These are phyloP conservation scores for Marmota flaviventris DNA, from an alignment of 2,113 vertebrate species.

Conservation along the genomic window DNA sequence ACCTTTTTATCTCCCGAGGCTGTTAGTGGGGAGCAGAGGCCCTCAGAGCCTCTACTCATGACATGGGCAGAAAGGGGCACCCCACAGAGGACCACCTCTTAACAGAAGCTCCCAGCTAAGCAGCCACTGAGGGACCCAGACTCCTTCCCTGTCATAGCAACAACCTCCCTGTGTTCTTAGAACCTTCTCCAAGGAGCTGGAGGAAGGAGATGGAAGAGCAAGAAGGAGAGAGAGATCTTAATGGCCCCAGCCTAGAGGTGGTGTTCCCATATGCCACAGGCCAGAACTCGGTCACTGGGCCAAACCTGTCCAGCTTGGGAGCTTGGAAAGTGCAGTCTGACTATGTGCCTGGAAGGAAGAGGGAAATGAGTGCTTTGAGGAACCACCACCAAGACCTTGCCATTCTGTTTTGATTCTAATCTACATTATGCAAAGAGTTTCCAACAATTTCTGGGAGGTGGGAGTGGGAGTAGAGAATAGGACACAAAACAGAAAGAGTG, in stretches of 20 bases:
- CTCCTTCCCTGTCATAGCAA: neutral
- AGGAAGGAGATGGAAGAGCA: neutral
- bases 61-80: neutral
- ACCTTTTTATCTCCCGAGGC: neutral
- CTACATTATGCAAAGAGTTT: neutral
- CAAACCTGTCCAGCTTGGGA: neutral
- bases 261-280: neutral
- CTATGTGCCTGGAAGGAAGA: neutral
- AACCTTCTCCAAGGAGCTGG: neutral
- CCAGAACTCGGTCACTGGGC: neutral
- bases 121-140: neutral
- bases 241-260: neutral
- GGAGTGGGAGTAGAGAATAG: no score
- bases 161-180: neutral
- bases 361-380: neutral
- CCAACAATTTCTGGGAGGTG: neutral
- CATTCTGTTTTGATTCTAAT: neutral
- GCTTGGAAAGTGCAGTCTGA: no score
- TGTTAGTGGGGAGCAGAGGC: neutral
- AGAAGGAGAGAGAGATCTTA: neutral
- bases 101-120: neutral
- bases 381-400: neutral
- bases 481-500: neutral
- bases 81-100: neutral
- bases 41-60: neutral